These are phyloP conservation scores for Oenanthe oenanthe DNA, from an alignment of 2,113 vertebrate genomes.

Conservation along the genomic window DNA sequence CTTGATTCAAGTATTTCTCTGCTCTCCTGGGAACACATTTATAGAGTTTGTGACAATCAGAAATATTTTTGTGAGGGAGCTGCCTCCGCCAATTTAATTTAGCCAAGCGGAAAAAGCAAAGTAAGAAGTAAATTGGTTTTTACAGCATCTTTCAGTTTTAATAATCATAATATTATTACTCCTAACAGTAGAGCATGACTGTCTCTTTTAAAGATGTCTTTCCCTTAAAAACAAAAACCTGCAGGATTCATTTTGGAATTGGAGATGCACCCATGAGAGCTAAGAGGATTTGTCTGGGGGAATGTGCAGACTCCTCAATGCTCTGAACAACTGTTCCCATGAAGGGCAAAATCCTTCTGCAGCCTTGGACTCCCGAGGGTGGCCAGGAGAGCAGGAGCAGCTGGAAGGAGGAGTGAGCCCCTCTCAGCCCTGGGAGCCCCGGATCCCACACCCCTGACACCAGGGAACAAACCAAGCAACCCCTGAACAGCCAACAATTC, in stretches of 20 bases:
- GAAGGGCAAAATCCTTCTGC: background rate
- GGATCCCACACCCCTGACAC: background rate
- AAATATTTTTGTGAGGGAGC: background rate
- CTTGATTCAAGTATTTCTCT: background rate
- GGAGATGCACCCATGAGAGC: background rate
- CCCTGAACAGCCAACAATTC: background rate
- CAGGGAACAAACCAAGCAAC: background rate
- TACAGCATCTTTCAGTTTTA: conserved; percentile 25
- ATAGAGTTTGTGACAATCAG: background rate
- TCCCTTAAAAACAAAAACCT: background rate
- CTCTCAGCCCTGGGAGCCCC: background rate
- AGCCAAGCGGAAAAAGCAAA: background rate
- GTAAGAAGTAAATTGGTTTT: conserved; percentile 11
- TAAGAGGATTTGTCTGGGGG: background rate
- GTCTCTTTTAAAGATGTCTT: background rate
- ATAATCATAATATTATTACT: background rate
- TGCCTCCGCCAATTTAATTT: conserved; percentile 8
- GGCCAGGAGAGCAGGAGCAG: too few relatives aligned
- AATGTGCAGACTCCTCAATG: rapidly evolving
- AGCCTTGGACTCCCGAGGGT: rapidly evolving
- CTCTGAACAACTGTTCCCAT: background rate
- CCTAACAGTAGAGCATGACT: background rate
- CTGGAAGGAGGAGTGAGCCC: rapidly evolving
- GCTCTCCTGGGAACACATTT: background rate
- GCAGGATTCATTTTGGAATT: background rate